These are phyloP conservation scores for Nudaria mundana DNA, from an alignment of 2,888 invertebrate genomes.

Conservation along the genomic window DNA sequence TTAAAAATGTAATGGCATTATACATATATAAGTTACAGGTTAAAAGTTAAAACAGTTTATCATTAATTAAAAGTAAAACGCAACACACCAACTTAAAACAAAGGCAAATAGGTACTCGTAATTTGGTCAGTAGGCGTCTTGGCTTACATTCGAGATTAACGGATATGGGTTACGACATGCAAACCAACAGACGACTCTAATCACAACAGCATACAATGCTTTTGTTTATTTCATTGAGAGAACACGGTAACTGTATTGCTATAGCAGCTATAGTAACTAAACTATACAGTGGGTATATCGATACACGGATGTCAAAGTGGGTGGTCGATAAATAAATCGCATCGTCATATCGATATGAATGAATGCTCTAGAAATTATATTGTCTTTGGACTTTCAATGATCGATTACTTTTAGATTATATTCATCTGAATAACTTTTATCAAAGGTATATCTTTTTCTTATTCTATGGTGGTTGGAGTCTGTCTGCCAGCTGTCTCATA, in stretches of 20 bases:
- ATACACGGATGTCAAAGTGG: constrained; percentile 53
- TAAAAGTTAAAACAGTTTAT: too few species aligned
- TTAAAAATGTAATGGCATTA: too few species aligned
- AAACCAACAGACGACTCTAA: constrained; percentile 67
- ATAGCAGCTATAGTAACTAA: too few species aligned
- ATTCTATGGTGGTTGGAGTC: too few species aligned
- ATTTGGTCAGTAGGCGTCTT: constrained; percentile 6
- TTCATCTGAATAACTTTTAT: too few species aligned
- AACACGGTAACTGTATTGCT: constrained; percentile 61
- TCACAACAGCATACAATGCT: constrained; percentile 72
- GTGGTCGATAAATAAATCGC: constrained; percentile 52
- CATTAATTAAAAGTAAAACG: neutral
- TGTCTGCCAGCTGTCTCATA: too few species aligned
- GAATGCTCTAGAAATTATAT: constrained; percentile 5
- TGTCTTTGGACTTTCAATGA: neutral
- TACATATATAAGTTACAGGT: too few species aligned
- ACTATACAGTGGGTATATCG: constrained; percentile 20
- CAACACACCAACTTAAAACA: neutral
- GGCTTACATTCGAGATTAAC: constrained; percentile 37
- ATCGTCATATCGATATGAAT: constrained; percentile 15
- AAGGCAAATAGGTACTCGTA: constrained; percentile 1
- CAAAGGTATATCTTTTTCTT: too few species aligned
- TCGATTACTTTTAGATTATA: neutral
- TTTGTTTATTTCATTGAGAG: constrained; percentile 70
- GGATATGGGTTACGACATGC: constrained; percentile 62